Base-by-base conservation (phyloP, 2,797 vertebrate genomes). In the Anabacerthia variegaticeps region DNA sequence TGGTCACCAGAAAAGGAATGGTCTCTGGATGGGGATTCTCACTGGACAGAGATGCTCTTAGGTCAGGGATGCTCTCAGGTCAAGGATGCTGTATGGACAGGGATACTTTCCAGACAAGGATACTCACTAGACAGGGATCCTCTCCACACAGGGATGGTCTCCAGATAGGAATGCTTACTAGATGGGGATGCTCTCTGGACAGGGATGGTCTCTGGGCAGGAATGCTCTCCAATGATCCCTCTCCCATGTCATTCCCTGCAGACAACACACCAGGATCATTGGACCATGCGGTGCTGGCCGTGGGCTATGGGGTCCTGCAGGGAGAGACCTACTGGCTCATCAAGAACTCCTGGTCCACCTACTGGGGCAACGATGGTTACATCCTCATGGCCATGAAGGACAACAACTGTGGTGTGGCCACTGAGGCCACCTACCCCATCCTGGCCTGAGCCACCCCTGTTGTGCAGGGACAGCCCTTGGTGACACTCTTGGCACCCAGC, bases 321-420 rank as follows among this genome's bases (percentile, higher is more conserved):
- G 98, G 97, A 32, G 96, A 99, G 84, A 96, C 97, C 4, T 98
- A 98, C 92, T 98, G 98, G 98, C 93, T 99, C 41, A 91, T 99
- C 68, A 98, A 99, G 97, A 99, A 99, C 97, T 99, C 98, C 4
- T 99, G 98, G 98, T 99, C 98, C 94, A 98, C 98, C 0, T 99
- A 99, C 58, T 99, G 98, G 99, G 98, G 98, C 51, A 99, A 98
- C 0, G 98, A 98, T 0, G 98, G 98, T 77, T 98, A 98, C 97
- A 97, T 99, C 89, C 98, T 99, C 56, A 98, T 99, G 98, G 98
- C 98, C 65, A 98, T 98, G 98, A 98, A 98, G 87, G 98, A 99
- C 80, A 99, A 98, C 96, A 99, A 99, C 95, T 99, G 98, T 2
- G 98, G 98, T 0, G 98, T 99, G 67, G 87, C 98, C 80, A 99